Conservation (phyloP, 2,797 vertebrate species). For the Xenopus petersii region DNA sequence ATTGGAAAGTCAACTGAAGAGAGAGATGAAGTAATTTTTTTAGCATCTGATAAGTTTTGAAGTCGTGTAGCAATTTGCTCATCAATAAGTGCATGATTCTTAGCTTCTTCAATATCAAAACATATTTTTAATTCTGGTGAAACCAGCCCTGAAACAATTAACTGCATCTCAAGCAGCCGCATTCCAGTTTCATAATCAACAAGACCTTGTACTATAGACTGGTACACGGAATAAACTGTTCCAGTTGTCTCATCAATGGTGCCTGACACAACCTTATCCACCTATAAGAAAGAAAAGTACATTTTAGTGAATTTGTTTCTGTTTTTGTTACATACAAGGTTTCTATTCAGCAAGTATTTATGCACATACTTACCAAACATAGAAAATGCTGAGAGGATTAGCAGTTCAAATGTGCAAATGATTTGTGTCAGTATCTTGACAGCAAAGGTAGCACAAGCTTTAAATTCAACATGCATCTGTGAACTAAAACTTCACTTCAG, state of each 20-base stretch:
- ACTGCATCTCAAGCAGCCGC: constrained; percentile 70
- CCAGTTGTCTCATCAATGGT: constrained; percentile 68
- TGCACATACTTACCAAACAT: constrained; percentile 82
- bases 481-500: constrained; percentile 73
- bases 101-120: constrained; percentile 71
- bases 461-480: constrained; percentile 88
- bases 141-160: constrained; percentile 67
- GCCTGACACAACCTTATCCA: constrained; percentile 71
- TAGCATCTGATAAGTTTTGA: constrained; percentile 66
- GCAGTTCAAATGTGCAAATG: constrained; percentile 83
- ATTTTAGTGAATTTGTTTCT: constrained; percentile 11
- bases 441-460: constrained; percentile 84
- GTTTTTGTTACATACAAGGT: constrained; percentile 9
- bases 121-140: constrained; percentile 66
- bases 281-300: constrained; percentile 61
- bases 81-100: constrained; percentile 65
- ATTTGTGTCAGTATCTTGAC: constrained; percentile 86
- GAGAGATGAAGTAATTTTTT: constrained; percentile 64
- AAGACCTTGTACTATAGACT: constrained; percentile 70
- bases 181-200: constrained; percentile 73
- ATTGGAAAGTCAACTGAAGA: constrained; percentile 70
- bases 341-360: constrained; percentile 45
- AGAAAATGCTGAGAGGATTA: constrained; percentile 82
- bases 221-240: constrained; percentile 71
- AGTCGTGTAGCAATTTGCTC: constrained; percentile 66